Evolutionary conservation across 1,140 invertebrate species (phyloP), one percentile per base, ranked within the genome.

Genomic region (Rhynchophorus ferrugineus): DNA sequence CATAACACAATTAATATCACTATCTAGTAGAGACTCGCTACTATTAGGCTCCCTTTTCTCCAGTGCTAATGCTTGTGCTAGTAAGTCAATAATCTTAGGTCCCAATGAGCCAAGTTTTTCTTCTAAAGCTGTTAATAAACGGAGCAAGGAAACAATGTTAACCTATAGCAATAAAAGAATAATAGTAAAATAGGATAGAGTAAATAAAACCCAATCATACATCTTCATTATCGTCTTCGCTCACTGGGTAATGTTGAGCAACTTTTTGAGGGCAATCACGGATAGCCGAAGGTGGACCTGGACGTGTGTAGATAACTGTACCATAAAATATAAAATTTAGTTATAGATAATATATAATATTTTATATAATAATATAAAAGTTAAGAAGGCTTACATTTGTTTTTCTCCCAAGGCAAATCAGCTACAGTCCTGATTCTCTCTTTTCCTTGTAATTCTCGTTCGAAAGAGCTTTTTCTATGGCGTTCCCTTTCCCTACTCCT

Each of bases 41-140:
- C 84, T 83, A 66, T 86, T 86, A 1, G 83, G 74, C 55, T 73
- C 69, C n/a, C 75, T 74, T 67, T 85, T 88, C 60, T 91, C 87
- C 69, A 89, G 78, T 13, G 82, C 81, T 8, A 91, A 64, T 0
- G 85, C 86, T 52, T 80, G 78, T 1, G 83, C 79, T 1, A 91
- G 64, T 35, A 90, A 62, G 34, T 84, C 79, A 1, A 89, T 79
- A 16, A 88, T 74, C 68, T 82, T 85, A 0, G 87, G 86, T 0
- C 85, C 87, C 0, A 90, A 68, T 33, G 86, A 88, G 20, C 87
- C 88, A 9, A 91, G 65, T 61, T 87, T 83, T 54, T 81, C 80
- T 70, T 91, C 88, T 0, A 91, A 69, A 1, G 87, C 87, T 3
- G 86, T 85, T 0, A 91, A 70, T 42, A 87, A 69, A 44, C 87